phyloP scores from a whole-genome alignment of 1,140 invertebrate species.

The Chironomus striatipennis region DNA sequence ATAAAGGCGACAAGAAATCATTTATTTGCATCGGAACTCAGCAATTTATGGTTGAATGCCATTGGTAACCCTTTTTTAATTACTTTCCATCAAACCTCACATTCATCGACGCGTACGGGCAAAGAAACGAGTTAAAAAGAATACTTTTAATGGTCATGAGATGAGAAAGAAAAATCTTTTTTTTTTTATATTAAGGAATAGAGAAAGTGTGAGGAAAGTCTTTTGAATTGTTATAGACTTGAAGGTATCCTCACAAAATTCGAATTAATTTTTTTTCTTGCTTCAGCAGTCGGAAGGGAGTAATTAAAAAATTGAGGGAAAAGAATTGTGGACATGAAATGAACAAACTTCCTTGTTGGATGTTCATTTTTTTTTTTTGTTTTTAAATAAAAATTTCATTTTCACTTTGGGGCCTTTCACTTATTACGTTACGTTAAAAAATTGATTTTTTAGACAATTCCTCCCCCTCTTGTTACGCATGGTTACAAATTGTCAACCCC shows the following conservation, averaged over 20 bases:
- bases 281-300: neutral
- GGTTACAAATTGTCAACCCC: no score
- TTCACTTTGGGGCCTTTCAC: neutral
- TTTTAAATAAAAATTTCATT: neutral
- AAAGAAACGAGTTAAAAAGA: no score
- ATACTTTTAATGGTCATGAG: neutral
- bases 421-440: neutral
- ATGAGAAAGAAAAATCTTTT: neutral
- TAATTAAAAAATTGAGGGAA: neutral
- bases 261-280: neutral
- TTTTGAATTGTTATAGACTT: no score
- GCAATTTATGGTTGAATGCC: constrained; percentile 7
- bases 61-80: neutral
- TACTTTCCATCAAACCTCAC: neutral
- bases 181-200: neutral
- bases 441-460: neutral
- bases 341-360: neutral
- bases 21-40: no score
- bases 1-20: no score
- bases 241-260: no score
- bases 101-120: no score
- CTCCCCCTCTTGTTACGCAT: neutral
- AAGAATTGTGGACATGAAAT: neutral
- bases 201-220: no score
- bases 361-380: neutral